A percentile compares a stretch with the other conserved stretches of the same genome.
Evolutionary conservation across 2,888 invertebrate genomes (phyloP).

Genomic region (Geotrupes spiniger): DNA sequence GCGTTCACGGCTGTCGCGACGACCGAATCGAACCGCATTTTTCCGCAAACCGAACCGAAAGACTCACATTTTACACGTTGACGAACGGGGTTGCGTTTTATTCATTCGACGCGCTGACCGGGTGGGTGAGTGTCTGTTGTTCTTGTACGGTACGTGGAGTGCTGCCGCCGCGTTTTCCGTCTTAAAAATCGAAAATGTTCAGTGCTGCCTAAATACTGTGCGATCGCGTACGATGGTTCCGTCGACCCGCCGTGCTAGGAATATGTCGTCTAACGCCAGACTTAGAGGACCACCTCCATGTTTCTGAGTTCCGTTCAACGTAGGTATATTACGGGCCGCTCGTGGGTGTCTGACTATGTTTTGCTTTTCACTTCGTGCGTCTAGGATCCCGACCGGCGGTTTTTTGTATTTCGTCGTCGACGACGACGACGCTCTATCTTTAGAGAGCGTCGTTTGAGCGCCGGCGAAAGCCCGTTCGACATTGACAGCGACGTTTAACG

Average conservation of each 20-base stretch:
- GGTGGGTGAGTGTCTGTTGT: slow-evolving; percentile 8
- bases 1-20: slow-evolving; percentile 7
- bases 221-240: slow-evolving; percentile 34
- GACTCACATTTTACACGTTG: slow-evolving; percentile 22
- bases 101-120: slow-evolving; percentile 6
- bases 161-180: slow-evolving; percentile 4
- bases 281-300: slow-evolving; percentile 45
- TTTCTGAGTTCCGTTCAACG: slow-evolving; percentile 44
- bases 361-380: slow-evolving; percentile 27
- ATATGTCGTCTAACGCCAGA: slow-evolving; percentile 42
- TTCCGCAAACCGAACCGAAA: slow-evolving; percentile 17
- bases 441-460: too few species aligned
- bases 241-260: slow-evolving; percentile 29
- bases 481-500: too few species aligned
- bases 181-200: slow-evolving; percentile 8
- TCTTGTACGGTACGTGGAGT: slow-evolving; percentile 11
- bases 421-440: too few species aligned
- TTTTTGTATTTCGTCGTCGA: too few species aligned
- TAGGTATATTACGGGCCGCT: slow-evolving; percentile 36
- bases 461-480: too few species aligned
- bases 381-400: slow-evolving; percentile 17
- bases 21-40: slow-evolving; percentile 11
- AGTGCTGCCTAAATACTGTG: slow-evolving; percentile 1
- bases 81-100: slow-evolving; percentile 11
- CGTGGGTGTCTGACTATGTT: slow-evolving; percentile 37